Conservation (phyloP, 2,888 invertebrate genomes). For the Plutella xylostella region DNA sequence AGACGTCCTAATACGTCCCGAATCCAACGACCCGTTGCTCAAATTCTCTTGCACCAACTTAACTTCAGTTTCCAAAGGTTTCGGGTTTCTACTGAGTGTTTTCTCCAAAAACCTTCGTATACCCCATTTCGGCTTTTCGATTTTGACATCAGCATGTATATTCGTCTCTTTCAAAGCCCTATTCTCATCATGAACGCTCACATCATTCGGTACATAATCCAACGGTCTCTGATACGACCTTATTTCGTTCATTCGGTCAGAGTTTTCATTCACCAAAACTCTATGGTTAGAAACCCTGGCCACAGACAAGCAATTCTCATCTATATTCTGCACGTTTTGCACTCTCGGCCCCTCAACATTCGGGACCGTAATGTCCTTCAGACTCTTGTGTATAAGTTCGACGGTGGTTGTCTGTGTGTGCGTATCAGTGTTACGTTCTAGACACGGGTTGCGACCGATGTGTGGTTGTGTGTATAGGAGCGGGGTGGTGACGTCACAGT, state of each 20-base stretch:
- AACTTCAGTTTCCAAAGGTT: conserved; percentile 65
- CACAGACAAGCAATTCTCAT: conserved; percentile 46
- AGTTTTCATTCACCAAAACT: conserved; percentile 32
- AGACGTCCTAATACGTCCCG: conserved; percentile 33
- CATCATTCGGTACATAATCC: conserved; percentile 81
- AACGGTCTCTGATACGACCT: conserved; percentile 51
- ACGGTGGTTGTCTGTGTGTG: conserved; percentile 60
- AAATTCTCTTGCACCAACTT: conserved; percentile 51
- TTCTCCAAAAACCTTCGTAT: conserved; percentile 53
- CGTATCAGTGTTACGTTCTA: conserved; percentile 79
- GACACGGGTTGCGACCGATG: conserved; percentile 80
- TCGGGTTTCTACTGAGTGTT: conserved; percentile 34
- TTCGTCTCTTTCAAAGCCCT: conserved; percentile 56
- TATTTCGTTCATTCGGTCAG: conserved; percentile 40
- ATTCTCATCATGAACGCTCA: conserved; percentile 52
- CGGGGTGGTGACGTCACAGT: conserved; percentile 56
- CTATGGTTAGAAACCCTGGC: conserved; percentile 34
- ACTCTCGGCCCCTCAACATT: conserved; percentile 22
- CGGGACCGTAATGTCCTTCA: conserved; percentile 61
- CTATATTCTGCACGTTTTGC: conserved; percentile 28
- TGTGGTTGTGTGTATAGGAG: conserved; percentile 76
- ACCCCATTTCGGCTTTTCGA: conserved; percentile 53
- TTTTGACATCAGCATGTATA: conserved; percentile 41
- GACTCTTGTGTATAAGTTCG: conserved; percentile 72
- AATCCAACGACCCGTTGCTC: conserved; percentile 21